Percentiles rank a stretch among this genome's conserved stretches.
Conservation (phyloP, 23 tunicate genomes). For the Styela plicata region DNA sequence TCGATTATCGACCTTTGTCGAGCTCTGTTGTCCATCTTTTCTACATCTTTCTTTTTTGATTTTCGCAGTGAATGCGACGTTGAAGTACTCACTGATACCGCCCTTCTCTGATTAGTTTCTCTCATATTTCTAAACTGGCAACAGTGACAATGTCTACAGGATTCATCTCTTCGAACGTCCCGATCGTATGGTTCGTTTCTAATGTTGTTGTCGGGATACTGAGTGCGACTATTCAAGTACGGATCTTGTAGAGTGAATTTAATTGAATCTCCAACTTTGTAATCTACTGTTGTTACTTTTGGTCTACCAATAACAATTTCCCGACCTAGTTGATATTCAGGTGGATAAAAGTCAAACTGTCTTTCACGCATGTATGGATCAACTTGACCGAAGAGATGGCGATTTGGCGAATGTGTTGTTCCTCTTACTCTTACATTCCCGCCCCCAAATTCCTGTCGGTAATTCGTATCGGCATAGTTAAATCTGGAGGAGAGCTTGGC, state of each 20-base stretch:
- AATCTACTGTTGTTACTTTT: constrained; percentile 3
- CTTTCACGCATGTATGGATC: not conserved
- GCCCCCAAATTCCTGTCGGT: not conserved
- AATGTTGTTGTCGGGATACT: not conserved
- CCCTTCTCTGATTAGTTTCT: not conserved
- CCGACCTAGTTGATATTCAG: not conserved
- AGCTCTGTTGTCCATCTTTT: not conserved
- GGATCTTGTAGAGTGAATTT: constrained; percentile 12
- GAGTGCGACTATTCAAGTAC: not conserved
- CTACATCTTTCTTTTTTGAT: not conserved
- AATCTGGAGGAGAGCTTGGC: not conserved
- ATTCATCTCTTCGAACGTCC: not conserved
- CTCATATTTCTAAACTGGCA: not conserved
- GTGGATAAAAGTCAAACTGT: not conserved
- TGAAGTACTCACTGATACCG: not conserved
- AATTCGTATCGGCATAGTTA: not conserved
- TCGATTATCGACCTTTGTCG: not conserved
- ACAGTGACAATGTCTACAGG: constrained; percentile 10
- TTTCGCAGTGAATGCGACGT: not conserved
- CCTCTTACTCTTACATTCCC: not conserved
- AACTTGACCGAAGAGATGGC: not conserved
- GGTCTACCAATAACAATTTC: constrained; percentile 13
- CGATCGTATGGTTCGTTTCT: not conserved
- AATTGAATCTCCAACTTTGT: constrained; percentile 17
- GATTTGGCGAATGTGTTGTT: not conserved